Percentiles rank a stretch among this genome's conserved stretches.
Conservation (phyloP, 2,113 vertebrate species). For the Alligator sinensis region DNA sequence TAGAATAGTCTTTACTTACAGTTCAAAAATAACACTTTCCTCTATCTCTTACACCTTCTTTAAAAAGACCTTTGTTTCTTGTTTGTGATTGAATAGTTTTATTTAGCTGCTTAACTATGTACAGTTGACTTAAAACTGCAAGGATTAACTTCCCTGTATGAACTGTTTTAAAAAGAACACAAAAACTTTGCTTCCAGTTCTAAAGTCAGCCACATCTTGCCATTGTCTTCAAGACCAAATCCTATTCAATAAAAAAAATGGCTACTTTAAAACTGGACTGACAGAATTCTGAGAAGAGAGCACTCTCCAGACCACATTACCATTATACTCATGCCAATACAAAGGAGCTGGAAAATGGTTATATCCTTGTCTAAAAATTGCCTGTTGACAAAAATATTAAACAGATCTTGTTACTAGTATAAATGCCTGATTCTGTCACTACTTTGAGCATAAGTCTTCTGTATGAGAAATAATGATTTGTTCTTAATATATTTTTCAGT, state of each 20-base stretch:
- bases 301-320: too few species aligned
- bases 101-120: conserved; percentile 20
- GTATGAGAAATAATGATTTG: too few species aligned
- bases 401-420: too few species aligned
- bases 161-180: background rate
- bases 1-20: background rate
- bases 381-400: too few species aligned
- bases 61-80: conserved; percentile 3
- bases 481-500: background rate
- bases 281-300: too few species aligned
- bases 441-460: too few species aligned
- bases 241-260: too few species aligned
- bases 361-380: too few species aligned
- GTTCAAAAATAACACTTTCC: conserved; percentile 27
- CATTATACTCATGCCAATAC: too few species aligned
- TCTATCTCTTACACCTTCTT: background rate
- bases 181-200: conserved; percentile 15
- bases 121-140: background rate
- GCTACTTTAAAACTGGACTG: too few species aligned
- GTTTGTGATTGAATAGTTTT: background rate
- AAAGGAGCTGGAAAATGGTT: too few species aligned
- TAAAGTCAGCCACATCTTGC: background rate
- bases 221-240: background rate
- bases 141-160: background rate
- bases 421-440: too few species aligned